phyloP scores from a whole-genome alignment of 2,888 invertebrate genomes.

The Tetranychus piercei region DNA sequence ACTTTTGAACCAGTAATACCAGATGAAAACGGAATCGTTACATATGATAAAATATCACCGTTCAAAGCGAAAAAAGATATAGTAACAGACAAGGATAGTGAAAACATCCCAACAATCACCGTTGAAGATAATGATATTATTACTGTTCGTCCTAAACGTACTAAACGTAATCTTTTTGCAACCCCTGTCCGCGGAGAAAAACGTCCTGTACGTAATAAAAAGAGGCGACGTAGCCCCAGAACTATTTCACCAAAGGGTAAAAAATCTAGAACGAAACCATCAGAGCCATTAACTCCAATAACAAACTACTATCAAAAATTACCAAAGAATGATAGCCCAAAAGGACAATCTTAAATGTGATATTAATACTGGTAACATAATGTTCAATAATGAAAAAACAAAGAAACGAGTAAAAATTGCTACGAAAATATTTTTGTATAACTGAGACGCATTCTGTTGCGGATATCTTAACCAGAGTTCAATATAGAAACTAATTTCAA shows the following conservation, averaged over 20 bases:
- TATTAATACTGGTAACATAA: not conserved
- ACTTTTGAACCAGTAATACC: not conserved
- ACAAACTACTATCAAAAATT: not conserved
- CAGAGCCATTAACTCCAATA: not conserved
- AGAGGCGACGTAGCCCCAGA: not conserved
- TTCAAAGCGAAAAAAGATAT: not conserved
- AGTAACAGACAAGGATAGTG: not conserved
- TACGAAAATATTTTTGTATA: too few relatives aligned
- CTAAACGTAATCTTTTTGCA: not conserved
- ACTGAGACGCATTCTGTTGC: too few relatives aligned
- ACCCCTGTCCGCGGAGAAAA: too few relatives aligned
- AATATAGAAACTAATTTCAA: too few relatives aligned
- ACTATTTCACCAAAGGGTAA: not conserved
- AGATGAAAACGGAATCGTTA: not conserved
- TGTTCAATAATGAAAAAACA: too few relatives aligned
- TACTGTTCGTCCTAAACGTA: not conserved
- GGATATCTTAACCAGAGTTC: too few relatives aligned
- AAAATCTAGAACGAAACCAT: not conserved
- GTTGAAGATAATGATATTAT: not conserved
- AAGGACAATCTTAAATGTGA: not conserved
- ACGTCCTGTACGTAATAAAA: not conserved
- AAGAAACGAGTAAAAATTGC: too few relatives aligned
- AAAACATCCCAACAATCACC: not conserved
- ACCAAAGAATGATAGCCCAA: not conserved
- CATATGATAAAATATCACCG: not conserved